These are phyloP conservation scores for Dermatemys mawii DNA, from an alignment of 2,113 vertebrate genomes.

Conservation along the genomic window DNA sequence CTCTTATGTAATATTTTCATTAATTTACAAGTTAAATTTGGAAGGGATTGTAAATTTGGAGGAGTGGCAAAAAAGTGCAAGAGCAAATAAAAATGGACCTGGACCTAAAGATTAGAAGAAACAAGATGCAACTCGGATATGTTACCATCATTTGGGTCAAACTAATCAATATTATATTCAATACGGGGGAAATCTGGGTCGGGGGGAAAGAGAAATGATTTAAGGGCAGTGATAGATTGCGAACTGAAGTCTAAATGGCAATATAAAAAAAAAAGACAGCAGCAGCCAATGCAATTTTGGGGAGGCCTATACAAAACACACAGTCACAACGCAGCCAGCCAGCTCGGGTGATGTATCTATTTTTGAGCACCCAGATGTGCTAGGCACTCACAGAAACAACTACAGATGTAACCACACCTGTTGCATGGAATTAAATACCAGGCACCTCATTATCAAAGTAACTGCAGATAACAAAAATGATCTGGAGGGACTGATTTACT, in stretches of 20 bases:
- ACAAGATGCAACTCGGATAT: not conserved
- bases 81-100: not conserved
- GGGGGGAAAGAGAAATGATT: not conserved
- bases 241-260: not conserved
- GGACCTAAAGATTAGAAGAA: not conserved
- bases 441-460: not conserved
- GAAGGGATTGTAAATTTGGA: not conserved
- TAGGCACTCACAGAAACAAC: not conserved
- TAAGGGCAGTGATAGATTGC: not conserved
- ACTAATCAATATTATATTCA: not conserved
- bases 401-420: not conserved
- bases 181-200: no score
- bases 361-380: not conserved
- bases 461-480: not conserved
- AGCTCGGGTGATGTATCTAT: not conserved
- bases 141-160: not conserved
- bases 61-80: not conserved
- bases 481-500: not conserved
- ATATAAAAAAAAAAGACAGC: not conserved
- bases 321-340: not conserved
- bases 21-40: not conserved
- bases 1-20: not conserved
- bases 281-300: not conserved
- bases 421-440: not conserved
- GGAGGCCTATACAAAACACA: not conserved